phyloP scores from a whole-genome alignment of 2,113 vertebrate species.

The Hippoglossus stenolepis region DNA sequence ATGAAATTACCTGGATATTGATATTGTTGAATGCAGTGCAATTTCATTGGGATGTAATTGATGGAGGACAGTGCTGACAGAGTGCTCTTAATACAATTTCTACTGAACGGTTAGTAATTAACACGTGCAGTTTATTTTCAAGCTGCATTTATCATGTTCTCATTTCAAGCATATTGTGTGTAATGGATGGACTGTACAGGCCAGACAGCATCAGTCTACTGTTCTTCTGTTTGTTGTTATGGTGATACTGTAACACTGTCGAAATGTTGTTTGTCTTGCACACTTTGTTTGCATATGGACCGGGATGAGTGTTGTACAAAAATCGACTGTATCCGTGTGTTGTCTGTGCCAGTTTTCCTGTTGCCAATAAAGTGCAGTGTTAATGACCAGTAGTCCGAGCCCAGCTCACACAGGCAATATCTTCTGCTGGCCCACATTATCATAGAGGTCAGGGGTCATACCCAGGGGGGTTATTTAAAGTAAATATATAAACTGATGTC shows the following conservation, averaged over 20 bases:
- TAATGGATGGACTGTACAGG: not conserved
- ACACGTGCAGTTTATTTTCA: conserved; percentile 53
- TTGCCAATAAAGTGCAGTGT: conserved; percentile 78
- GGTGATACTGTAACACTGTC: not conserved
- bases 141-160: conserved; percentile 42
- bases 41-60: conserved; percentile 74
- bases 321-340: conserved; percentile 9
- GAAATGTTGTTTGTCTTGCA: not conserved
- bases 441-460: conserved; percentile 83
- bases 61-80: conserved; percentile 65
- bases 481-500: conserved; percentile 86
- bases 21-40: conserved; percentile 77
- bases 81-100: conserved; percentile 67
- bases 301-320: conserved; percentile 26
- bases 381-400: conserved; percentile 79
- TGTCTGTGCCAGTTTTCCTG: conserved; percentile 41
- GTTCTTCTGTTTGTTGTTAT: not conserved
- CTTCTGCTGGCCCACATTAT: conserved; percentile 85
- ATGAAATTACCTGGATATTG: conserved; percentile 83
- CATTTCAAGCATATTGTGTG: conserved; percentile 35
- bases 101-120: conserved; percentile 67
- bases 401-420: conserved; percentile 82
- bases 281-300: conserved; percentile 37
- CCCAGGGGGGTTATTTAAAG: conserved; percentile 85
- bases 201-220: not conserved